Percentiles rank a stretch among this genome's conserved stretches.
Conservation (phyloP, 2,113 vertebrate genomes). For the Brachirus orientalis region DNA sequence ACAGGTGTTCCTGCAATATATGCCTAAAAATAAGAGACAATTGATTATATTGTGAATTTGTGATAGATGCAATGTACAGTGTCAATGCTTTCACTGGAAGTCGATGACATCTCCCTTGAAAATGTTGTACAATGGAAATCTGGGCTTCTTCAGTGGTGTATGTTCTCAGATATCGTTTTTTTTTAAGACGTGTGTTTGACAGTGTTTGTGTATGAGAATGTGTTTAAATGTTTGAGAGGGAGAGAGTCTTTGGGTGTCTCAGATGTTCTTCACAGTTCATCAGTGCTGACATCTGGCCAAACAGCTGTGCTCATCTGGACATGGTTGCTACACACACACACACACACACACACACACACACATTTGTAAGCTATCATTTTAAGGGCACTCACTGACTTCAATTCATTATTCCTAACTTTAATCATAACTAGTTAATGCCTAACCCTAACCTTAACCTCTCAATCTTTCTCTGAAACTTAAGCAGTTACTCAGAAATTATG, state of each 20-base stretch:
- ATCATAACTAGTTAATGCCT: too few relatives aligned
- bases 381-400: too few relatives aligned
- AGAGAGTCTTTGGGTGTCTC: constrained; percentile 51
- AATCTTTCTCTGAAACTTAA: too few relatives aligned
- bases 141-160: neutral
- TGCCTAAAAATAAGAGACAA: too few relatives aligned
- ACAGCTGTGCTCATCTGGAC: constrained; percentile 76
- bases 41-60: too few relatives aligned
- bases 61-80: too few relatives aligned
- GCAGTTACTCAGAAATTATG: too few relatives aligned
- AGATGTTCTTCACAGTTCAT: constrained; percentile 79
- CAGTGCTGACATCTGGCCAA: constrained; percentile 76
- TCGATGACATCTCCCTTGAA: neutral
- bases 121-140: constrained; percentile 3
- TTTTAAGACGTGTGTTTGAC: neutral
- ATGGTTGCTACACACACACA: neutral
- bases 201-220: constrained; percentile 38
- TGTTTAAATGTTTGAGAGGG: constrained; percentile 34
- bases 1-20: too few relatives aligned
- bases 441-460: too few relatives aligned
- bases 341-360: constrained; percentile 30
- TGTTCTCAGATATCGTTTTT: constrained; percentile 24
- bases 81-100: neutral
- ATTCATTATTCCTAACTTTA: too few relatives aligned
- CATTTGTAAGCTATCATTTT: too few relatives aligned